Evolutionary conservation across 2,113 vertebrate genomes (phyloP).

Genomic region (Brienomyrus brachyistius): DNA sequence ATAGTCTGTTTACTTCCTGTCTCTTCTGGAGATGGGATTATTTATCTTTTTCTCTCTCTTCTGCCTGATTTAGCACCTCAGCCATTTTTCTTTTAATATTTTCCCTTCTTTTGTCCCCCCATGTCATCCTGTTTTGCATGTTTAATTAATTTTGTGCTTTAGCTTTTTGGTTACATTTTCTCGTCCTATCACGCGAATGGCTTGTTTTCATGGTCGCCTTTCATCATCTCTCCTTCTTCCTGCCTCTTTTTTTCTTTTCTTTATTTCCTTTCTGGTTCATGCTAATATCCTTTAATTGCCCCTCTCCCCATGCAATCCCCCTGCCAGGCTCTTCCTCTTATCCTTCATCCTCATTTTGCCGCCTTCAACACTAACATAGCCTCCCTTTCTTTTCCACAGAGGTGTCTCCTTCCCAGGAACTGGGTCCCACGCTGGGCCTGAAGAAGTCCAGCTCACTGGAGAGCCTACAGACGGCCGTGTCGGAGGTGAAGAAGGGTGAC

Average conservation of each 20-base stretch:
- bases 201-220: not conserved
- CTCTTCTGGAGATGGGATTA: not conserved
- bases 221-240: not conserved
- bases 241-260: not conserved
- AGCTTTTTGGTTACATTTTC: not conserved
- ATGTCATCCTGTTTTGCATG: not conserved
- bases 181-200: not conserved
- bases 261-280: not conserved
- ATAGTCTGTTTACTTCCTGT: not conserved
- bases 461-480: constrained; percentile 92
- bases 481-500: constrained; percentile 82
- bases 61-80: not conserved
- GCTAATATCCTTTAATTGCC: not conserved
- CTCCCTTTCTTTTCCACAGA: constrained; percentile 33
- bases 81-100: not conserved
- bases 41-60: not conserved
- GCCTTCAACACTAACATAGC: not conserved
- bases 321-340: not conserved
- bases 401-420: constrained; percentile 58
- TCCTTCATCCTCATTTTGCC: not conserved
- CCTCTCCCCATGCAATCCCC: not conserved
- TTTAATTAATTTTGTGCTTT: not conserved
- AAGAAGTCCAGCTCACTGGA: constrained; percentile 97
- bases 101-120: not conserved
- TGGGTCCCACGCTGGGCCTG: constrained; percentile 88